Conservation (phyloP, 2,797 vertebrate species). For the Columba guinea region DNA sequence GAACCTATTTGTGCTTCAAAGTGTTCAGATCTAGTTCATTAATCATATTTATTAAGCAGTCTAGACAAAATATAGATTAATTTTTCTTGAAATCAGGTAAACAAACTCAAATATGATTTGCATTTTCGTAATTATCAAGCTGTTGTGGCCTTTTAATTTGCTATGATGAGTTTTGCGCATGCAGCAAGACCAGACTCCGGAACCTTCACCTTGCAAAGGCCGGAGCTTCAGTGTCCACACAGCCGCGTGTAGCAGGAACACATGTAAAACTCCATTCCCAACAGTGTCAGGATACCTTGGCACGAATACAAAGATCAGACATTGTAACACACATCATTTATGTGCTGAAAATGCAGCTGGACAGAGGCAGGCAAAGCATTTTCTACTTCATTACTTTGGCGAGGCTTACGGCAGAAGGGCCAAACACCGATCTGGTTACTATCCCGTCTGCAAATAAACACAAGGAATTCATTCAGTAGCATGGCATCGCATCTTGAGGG, state of each 20-base stretch:
- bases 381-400: background rate
- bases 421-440: background rate
- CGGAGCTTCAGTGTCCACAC: background rate
- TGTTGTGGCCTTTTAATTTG: background rate
- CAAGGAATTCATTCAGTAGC: background rate
- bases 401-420: background rate
- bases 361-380: background rate
- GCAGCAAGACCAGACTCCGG: background rate
- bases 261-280: fast-evolving
- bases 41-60: background rate
- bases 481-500: background rate
- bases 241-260: background rate
- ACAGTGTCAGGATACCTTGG: background rate
- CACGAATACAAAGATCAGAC: fast-evolving
- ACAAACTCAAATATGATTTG: background rate
- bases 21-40: background rate
- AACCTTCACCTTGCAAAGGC: background rate
- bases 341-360: background rate
- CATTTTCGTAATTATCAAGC: background rate
- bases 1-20: background rate
- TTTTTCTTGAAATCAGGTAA: background rate
- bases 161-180: fast-evolving
- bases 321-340: fast-evolving
- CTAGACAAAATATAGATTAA: background rate
- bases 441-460: background rate